Evolutionary conservation across 2,113 vertebrate genomes (phyloP).

Genomic region (Sciurus niger): DNA sequence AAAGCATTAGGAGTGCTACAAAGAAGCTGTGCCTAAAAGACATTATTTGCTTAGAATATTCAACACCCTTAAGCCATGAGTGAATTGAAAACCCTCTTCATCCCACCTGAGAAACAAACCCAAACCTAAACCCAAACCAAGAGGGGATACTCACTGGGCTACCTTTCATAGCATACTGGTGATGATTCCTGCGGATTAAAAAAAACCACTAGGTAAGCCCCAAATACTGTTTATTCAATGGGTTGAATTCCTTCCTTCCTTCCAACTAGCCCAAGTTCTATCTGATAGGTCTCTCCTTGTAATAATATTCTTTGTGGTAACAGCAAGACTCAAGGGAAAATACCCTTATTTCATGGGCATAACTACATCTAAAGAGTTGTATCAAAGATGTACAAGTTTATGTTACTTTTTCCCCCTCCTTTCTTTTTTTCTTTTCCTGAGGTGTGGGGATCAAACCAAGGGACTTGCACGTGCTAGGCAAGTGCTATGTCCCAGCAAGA

Average conservation of each 20-base stretch:
- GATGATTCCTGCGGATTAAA: slow-evolving; percentile 72
- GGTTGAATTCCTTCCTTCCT: background rate
- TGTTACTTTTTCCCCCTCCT: background rate
- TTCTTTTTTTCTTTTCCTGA: no score
- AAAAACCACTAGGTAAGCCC: slow-evolving; percentile 23
- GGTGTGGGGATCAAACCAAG: no score
- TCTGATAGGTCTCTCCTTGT: background rate
- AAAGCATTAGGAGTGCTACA: slow-evolving; percentile 87
- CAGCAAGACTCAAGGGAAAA: slow-evolving; percentile 3
- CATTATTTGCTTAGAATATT: slow-evolving; percentile 14
- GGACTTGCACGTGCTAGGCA: no score
- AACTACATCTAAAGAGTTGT: background rate
- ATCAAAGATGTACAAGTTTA: slow-evolving; percentile 5
- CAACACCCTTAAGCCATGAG: background rate
- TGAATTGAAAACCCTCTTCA: background rate
- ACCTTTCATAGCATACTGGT: slow-evolving; percentile 60
- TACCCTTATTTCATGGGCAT: slow-evolving; percentile 1
- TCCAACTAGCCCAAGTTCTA: slow-evolving; percentile 6
- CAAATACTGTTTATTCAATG: slow-evolving; percentile 16
- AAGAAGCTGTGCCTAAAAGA: slow-evolving; percentile 76
- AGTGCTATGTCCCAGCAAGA: background rate
- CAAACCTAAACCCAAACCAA: slow-evolving; percentile 12
- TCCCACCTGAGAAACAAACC: slow-evolving; percentile 50
- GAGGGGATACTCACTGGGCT: slow-evolving; percentile 75
- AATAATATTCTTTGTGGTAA: slow-evolving; percentile 42